phyloP scores from a whole-genome alignment of 2,797 vertebrate species.

The Emys orbicularis region DNA sequence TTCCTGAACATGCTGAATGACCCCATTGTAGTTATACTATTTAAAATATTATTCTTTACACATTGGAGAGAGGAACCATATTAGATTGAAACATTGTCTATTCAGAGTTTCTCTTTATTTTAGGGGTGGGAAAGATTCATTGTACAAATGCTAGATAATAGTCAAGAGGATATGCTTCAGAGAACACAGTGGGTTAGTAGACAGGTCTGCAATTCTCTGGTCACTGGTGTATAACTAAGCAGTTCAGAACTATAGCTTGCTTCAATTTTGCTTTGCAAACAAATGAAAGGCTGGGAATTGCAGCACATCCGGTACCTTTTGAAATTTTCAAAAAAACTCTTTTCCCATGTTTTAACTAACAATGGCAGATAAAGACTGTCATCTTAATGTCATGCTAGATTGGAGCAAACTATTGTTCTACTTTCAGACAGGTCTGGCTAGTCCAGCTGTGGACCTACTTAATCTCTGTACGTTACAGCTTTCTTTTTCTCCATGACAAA shows the following conservation, averaged over 20 bases:
- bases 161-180: constrained; percentile 81
- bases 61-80: constrained; percentile 66
- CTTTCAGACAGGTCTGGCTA: constrained; percentile 67
- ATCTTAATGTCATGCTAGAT: constrained; percentile 79
- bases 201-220: constrained; percentile 74
- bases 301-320: constrained; percentile 80
- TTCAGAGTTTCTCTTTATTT: constrained; percentile 79
- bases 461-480: constrained; percentile 64
- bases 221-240: constrained; percentile 83
- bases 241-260: constrained; percentile 80
- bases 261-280: constrained; percentile 65
- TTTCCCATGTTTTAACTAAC: constrained; percentile 83
- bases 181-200: constrained; percentile 76
- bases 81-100: constrained; percentile 83
- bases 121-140: constrained; percentile 73
- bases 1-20: constrained; percentile 53
- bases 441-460: constrained; percentile 74
- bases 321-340: constrained; percentile 77
- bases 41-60: constrained; percentile 58
- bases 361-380: constrained; percentile 85
- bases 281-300: constrained; percentile 80
- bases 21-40: not conserved
- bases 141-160: constrained; percentile 79
- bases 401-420: constrained; percentile 80
- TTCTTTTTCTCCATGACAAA: constrained; percentile 62